Conservation (phyloP, 2,113 vertebrate genomes). For the Willisornis vidua region DNA sequence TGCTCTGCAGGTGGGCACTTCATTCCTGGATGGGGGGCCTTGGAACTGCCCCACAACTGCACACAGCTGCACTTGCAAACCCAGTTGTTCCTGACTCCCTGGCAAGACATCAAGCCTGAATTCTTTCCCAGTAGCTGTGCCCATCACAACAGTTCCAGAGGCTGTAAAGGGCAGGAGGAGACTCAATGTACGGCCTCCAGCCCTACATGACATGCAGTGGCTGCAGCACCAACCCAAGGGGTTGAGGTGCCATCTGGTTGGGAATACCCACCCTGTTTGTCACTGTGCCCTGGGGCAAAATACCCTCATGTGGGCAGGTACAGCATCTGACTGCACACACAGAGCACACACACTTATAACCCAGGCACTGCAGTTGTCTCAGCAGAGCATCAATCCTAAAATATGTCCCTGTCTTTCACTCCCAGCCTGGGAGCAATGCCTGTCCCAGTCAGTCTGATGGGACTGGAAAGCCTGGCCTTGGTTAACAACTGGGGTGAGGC, state of each 20-base stretch:
- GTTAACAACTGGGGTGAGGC: too few relatives aligned
- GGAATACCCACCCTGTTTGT: background rate
- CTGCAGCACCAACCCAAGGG: background rate
- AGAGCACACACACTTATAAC: background rate
- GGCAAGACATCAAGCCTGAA: background rate
- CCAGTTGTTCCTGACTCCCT: background rate
- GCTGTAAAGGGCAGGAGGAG: background rate
- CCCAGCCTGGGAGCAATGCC: background rate
- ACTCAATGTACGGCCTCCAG: background rate
- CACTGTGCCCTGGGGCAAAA: background rate
- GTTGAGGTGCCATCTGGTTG: background rate
- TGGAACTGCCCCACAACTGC: background rate
- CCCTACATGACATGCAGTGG: background rate
- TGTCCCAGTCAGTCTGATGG: background rate
- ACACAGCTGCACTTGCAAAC: background rate
- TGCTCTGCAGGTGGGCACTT: background rate
- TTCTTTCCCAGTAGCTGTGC: background rate
- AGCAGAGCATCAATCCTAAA: background rate
- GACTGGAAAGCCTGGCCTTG: background rate
- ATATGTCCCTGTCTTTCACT: accelerated
- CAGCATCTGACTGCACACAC: background rate
- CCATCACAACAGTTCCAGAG: background rate
- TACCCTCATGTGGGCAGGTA: background rate
- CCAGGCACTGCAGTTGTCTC: background rate
- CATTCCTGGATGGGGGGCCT: background rate